Evolutionary conservation across 2,797 vertebrate genomes (phyloP).

Genomic region (Hydrolagus colliei): DNA sequence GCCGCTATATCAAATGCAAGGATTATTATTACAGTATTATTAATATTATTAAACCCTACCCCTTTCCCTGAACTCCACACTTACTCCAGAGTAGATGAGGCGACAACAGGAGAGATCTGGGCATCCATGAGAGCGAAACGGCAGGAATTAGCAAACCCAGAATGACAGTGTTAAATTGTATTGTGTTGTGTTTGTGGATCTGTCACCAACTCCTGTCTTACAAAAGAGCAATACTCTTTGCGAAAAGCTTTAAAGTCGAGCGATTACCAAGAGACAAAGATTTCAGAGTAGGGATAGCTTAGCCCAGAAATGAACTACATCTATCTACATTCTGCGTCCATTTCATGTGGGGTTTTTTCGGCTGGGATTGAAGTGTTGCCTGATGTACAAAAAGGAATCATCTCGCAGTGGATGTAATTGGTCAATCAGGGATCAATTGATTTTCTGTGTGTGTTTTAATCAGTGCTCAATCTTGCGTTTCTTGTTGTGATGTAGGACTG

Average conservation of each 20-base stretch:
- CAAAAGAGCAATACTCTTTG: not conserved
- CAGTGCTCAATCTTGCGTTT: not conserved
- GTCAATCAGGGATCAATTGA: not conserved
- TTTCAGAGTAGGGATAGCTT: not conserved
- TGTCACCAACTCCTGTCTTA: no score
- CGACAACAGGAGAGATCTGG: no score
- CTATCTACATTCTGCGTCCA: not conserved
- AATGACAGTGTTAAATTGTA: no score
- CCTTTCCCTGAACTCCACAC: no score
- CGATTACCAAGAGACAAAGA: no score
- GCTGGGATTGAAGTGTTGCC: not conserved
- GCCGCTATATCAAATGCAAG: no score
- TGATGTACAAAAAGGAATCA: not conserved
- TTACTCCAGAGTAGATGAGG: no score
- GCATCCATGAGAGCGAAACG: no score
- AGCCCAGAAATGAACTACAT: not conserved
- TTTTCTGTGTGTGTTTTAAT: not conserved
- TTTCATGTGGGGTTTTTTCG: slow-evolving; percentile 4
- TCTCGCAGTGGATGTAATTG: not conserved
- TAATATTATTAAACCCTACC: no score
- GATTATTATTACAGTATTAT: no score
- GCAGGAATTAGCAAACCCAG: no score
- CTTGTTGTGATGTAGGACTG: slow-evolving; percentile 63
- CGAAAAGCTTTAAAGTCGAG: not conserved
- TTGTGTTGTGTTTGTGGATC: no score